Conservation (phyloP, 2,797 vertebrate species). For the Melanotaenia parkinsoni region DNA sequence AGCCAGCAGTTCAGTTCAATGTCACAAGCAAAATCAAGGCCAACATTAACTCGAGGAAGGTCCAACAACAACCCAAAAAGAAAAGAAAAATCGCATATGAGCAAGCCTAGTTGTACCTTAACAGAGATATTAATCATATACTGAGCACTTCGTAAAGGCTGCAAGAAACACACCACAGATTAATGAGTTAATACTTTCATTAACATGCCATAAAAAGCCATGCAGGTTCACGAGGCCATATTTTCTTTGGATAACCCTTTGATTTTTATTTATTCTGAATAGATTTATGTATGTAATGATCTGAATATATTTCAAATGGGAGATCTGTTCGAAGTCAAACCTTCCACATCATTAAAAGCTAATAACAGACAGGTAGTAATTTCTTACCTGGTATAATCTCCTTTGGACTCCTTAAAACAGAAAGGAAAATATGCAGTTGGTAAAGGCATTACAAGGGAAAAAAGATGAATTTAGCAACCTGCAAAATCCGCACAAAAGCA, state of each 20-base stretch:
- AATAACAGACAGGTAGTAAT: background rate
- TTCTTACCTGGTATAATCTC: constrained; percentile 87
- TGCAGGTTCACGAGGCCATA: too few relatives aligned
- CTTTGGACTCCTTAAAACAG: constrained; percentile 91
- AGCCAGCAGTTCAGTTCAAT: constrained; percentile 55
- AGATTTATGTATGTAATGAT: too few relatives aligned
- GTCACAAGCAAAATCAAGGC: constrained; percentile 37
- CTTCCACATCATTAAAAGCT: background rate
- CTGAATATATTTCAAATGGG: too few relatives aligned
- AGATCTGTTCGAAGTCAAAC: background rate
- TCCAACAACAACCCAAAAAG: background rate
- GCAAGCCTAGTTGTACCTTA: constrained; percentile 81
- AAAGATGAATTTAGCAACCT: constrained; percentile 5
- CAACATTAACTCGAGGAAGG: constrained; percentile 66
- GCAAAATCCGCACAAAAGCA: background rate
- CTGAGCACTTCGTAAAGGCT: constrained; percentile 23
- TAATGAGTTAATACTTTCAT: too few relatives aligned
- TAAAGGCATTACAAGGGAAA: background rate
- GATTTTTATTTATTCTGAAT: too few relatives aligned
- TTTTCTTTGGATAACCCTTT: too few relatives aligned
- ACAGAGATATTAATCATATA: constrained; percentile 59
- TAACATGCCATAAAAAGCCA: too few relatives aligned
- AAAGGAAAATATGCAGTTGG: constrained; percentile 34
- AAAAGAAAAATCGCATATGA: constrained; percentile 37
- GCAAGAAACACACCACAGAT: background rate